Evolutionary conservation across 2,113 vertebrate species (phyloP).

Genomic region (Trochalopteron elliotii): DNA sequence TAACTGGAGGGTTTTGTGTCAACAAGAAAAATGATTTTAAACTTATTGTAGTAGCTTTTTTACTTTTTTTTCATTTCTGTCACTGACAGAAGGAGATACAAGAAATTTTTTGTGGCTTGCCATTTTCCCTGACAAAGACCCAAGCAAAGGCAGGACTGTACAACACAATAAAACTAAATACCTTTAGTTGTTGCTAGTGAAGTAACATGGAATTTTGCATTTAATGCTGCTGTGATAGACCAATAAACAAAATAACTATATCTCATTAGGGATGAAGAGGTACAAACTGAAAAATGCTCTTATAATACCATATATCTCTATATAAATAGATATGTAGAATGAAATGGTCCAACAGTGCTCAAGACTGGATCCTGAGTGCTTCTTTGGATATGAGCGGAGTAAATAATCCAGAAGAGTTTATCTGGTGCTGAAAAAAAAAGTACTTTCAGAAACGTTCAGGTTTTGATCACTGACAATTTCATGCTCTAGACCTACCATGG

Average conservation of each 20-base stretch:
- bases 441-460: background rate
- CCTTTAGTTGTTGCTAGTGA: background rate
- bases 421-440: background rate
- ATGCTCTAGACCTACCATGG: background rate
- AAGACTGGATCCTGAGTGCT: background rate
- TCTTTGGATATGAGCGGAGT: background rate
- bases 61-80: background rate
- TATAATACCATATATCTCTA: background rate
- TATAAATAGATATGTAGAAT: background rate
- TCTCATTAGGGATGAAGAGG: background rate
- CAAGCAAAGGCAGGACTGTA: background rate
- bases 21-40: background rate
- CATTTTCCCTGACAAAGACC: background rate
- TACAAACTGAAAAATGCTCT: background rate
- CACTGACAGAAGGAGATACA: fast-evolving
- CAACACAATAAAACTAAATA: background rate
- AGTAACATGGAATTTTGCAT: background rate
- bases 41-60: background rate
- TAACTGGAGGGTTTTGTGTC: background rate
- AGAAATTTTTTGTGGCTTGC: background rate
- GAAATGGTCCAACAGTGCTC: background rate
- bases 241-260: background rate
- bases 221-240: background rate
- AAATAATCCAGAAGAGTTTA: background rate
- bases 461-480: background rate